phyloP scores from a whole-genome alignment of 2,113 vertebrate genomes.

The Struthidea cinerea region DNA sequence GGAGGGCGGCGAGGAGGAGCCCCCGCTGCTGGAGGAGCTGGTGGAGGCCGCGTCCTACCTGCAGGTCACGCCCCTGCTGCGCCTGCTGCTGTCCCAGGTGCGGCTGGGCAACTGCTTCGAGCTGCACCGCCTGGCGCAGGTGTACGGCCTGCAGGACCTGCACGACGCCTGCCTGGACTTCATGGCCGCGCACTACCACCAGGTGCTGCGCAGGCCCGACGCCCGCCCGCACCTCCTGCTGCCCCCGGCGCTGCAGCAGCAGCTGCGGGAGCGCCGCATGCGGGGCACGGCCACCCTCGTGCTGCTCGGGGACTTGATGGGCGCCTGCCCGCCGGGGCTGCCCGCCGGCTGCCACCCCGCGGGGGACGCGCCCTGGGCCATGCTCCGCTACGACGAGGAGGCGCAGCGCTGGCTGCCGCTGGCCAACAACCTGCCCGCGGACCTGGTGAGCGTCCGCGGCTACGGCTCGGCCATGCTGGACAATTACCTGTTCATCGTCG shows the following conservation, averaged over 20 bases:
- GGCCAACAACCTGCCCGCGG: conserved; percentile 80
- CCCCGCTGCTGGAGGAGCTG: conserved; percentile 80
- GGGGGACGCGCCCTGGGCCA: conserved; percentile 81
- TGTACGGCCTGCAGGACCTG: conserved; percentile 88
- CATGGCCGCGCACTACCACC: conserved; percentile 86
- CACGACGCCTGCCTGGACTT: conserved; percentile 81
- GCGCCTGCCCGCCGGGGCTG: conserved; percentile 61
- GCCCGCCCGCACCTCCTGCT: conserved; percentile 70
- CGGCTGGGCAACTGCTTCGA: conserved; percentile 85
- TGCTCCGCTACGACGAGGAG: conserved; percentile 84
- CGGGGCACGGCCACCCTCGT: conserved; percentile 82
- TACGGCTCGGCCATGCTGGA: conserved; percentile 86
- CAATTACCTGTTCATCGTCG: conserved; percentile 92
- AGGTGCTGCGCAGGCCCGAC: conserved; percentile 81
- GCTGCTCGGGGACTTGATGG: conserved; percentile 83
- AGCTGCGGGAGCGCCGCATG: conserved; percentile 82
- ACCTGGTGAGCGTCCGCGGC: conserved; percentile 87
- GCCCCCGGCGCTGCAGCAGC: conserved; percentile 71
- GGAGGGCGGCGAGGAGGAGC: conserved; percentile 53
- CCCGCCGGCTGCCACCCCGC: conserved; percentile 45
- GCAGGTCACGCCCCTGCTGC: conserved; percentile 89
- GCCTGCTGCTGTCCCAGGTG: conserved; percentile 84
- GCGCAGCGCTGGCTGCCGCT: conserved; percentile 85
- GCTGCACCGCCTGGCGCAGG: conserved; percentile 84
- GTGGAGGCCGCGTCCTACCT: conserved; percentile 91